phyloP scores from a whole-genome alignment of 2,113 vertebrate genomes.

The Perca fluviatilis region DNA sequence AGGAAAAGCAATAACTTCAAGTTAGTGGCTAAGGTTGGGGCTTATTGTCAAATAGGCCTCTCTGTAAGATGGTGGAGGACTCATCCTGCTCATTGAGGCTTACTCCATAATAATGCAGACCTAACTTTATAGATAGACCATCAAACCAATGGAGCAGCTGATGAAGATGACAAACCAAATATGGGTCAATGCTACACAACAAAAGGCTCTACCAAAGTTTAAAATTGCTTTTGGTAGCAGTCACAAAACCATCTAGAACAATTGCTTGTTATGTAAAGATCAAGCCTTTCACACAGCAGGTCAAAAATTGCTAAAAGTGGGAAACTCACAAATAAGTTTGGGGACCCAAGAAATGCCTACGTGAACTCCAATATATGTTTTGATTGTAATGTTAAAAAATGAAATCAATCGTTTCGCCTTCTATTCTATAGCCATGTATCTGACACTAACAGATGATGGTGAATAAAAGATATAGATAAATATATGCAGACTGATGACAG shows the following conservation, averaged over 20 bases:
- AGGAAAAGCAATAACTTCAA: not conserved
- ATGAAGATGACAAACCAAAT: not conserved
- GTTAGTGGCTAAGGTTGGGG: not conserved
- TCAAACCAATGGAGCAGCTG: no score
- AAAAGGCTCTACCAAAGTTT: not conserved
- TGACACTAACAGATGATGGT: not conserved
- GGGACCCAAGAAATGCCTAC: no score
- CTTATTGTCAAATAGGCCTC: not conserved
- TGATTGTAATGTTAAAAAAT: no score
- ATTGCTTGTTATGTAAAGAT: not conserved
- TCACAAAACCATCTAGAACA: not conserved
- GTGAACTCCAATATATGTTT: no score
- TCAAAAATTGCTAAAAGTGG: not conserved
- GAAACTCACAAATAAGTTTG: not conserved
- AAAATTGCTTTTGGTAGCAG: not conserved
- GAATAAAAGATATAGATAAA: not conserved
- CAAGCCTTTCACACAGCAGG: not conserved
- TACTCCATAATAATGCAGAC: not conserved
- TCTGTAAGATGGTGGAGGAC: not conserved
- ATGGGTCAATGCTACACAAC: not conserved
- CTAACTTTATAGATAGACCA: not conserved
- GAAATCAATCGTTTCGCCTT: no score
- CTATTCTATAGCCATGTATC: no score
- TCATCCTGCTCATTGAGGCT: not conserved
- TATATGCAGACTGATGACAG: not conserved